These are phyloP conservation scores for Psilopogon haemacephalus DNA, from an alignment of 2,113 vertebrate genomes.

Conservation along the genomic window DNA sequence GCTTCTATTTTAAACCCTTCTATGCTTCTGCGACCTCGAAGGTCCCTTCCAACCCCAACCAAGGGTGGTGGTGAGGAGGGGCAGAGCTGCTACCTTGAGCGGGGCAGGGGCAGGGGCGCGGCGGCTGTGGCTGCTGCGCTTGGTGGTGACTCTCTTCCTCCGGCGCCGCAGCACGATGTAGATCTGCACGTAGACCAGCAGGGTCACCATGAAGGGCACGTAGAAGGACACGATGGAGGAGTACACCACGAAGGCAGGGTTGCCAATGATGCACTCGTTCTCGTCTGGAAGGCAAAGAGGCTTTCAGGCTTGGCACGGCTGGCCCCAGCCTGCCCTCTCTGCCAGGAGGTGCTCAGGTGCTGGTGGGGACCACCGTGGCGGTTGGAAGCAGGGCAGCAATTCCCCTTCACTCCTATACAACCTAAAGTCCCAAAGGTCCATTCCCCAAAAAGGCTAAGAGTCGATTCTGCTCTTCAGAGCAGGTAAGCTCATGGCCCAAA, in stretches of 20 bases:
- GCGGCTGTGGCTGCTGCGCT: constrained; percentile 74
- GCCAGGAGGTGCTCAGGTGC: neutral
- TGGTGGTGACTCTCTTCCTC: constrained; percentile 82
- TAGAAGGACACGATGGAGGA: constrained; percentile 86
- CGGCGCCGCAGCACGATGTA: constrained; percentile 80
- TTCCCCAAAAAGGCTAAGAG: no score
- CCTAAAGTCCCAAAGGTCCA: no score
- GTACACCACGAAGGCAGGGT: constrained; percentile 85
- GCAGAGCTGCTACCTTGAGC: constrained; percentile 71
- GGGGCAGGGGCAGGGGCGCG: neutral
- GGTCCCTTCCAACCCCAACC: no score
- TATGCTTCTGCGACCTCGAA: no score
- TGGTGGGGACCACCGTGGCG: fast-evolving
- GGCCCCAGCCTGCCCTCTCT: neutral
- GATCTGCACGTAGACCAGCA: constrained; percentile 86
- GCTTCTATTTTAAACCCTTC: no score
- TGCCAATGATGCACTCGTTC: constrained; percentile 82
- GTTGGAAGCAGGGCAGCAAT: neutral
- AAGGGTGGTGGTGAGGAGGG: neutral
- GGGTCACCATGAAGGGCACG: constrained; percentile 84
- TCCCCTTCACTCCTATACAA: neutral
- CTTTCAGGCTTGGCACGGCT: neutral
- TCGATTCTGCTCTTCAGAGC: no score
- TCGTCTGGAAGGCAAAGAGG: constrained; percentile 68
- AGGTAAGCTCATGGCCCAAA: no score